Base-by-base conservation (phyloP, 1,140 invertebrate genomes). In the Littorina saxatilis region DNA sequence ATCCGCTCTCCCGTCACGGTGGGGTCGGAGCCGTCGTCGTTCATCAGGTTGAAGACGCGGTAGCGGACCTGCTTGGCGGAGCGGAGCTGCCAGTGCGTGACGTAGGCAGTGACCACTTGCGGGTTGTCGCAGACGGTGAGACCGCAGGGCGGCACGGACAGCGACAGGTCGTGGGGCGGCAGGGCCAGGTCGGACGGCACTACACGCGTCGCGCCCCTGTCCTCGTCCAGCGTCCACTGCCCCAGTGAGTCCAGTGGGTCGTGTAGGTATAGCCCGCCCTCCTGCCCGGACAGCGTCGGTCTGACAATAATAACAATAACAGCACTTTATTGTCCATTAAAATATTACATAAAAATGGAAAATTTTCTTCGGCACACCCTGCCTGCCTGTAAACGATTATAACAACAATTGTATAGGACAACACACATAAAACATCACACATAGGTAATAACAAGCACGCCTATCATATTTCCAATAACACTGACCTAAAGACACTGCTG, bases 111-210 rank as follows among this genome's bases (percentile, higher is more conserved):
- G 0, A 90, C 80, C 27, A 90, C 83, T n/a, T 84, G 82, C 29
- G 90, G 90, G 70, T 90, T 85, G 77, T 91, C 90, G 74, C 90
- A 91, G 0, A 90, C 80, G 0, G 90, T 90, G 35, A 87, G 32
- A 0, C 90, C 90, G 80, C 90, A 91, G 0, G 50, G 73, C 20
- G 90, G 90, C 58, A 82, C 74, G 47, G 82, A 35, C 15, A 88
- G 17, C 15, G 70, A 50, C 9, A 87, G 75, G 58, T 85, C 58
- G 58, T 83, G 63, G 37, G 37, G n/a, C 37, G 63, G 29, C 23
- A 75, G 55, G 17, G 35, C 39, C 32, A 83, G 85, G 58, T 79
- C 75, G 15, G 82, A 84, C n/a, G 23, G 27, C n/a, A 84, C 68
- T 27, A 85, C 20, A n/a, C 29, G 7, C 13, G 82, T 66, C 43